phyloP scores from a whole-genome alignment of 2,888 invertebrate species.

The Ophion slaviceki region DNA sequence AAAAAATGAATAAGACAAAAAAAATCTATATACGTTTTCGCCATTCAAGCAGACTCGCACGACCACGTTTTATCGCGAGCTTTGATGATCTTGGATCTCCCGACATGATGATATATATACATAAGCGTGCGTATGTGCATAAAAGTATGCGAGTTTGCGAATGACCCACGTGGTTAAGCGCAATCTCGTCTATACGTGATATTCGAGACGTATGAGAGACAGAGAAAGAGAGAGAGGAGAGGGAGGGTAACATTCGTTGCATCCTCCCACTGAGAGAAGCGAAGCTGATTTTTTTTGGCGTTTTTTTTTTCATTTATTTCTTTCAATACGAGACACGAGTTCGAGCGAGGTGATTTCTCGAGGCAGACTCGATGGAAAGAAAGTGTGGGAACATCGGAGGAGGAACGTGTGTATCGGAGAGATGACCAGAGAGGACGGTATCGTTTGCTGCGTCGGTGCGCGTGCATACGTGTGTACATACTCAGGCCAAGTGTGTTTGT shows the following conservation, averaged over 20 bases:
- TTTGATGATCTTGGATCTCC: constrained; percentile 55
- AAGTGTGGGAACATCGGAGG: constrained; percentile 76
- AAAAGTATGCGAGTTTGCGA: constrained; percentile 18
- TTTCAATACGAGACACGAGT: constrained; percentile 28
- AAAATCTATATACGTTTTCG: constrained; percentile 30
- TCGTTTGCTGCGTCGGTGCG: constrained; percentile 24
- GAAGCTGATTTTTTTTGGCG: constrained; percentile 14
- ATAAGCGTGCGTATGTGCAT: neutral
- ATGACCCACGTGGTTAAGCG: constrained; percentile 26
- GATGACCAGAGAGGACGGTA: constrained; percentile 59
- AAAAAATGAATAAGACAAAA: neutral
- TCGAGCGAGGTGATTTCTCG: constrained; percentile 26
- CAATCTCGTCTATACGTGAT: constrained; percentile 59
- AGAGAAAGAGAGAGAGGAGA: neutral
- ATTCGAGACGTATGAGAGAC: neutral
- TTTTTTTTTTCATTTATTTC: constrained; percentile 9
- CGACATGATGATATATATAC: constrained; percentile 22
- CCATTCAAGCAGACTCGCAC: constrained; percentile 41
- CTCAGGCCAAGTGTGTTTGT: constrained; percentile 8
- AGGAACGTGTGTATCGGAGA: constrained; percentile 35
- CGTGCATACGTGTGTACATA: neutral
- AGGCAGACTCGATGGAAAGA: constrained; percentile 61
- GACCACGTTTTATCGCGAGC: constrained; percentile 55
- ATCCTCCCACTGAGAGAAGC: constrained; percentile 5
- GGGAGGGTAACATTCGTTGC: constrained; percentile 38